Base-by-base conservation (phyloP, 2,113 vertebrate species). In the Barnardius zonarius region DNA sequence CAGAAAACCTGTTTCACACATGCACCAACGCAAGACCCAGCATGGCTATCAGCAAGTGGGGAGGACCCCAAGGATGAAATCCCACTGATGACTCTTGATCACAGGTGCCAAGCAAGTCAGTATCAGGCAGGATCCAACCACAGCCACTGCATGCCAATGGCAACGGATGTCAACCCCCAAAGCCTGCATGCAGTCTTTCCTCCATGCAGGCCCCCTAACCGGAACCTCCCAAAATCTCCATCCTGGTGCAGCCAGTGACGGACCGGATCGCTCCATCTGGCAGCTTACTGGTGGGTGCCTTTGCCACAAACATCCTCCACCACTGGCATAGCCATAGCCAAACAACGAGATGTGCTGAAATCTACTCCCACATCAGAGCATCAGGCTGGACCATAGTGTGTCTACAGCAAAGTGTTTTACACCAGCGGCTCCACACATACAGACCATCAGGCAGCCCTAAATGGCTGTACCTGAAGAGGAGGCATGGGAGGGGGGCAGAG, bases 21-120 rank as follows among this genome's bases (percentile, higher is more conserved):
- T 27, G 51, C 12, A 2, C 33, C 6, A 0, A 18, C 0, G 0
- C 31, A 46, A 0, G 10, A 66, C 44, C 62, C 79, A 57, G 61
- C 5, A 1, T 0, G 1, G 41, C 52, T 1, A 2, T 4, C 28
- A 2, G 3, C 2, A 7, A 73, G 66, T 1, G 0, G 9, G 3
- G 27, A 0, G 7, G 43, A 75, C 27, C 55, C 66, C 52, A 11
- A 4, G 52, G 57, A 78, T 3, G 17, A 75, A 95, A 78, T 23
- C 17, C 43, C 66, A 3, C 73, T 3, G 11, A 69, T 9, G 46
- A 54, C 9, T 75, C 14, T 17, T 2, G 57, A 59, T 59, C 22
- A 59, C 57, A 35, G 22, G 10, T 62, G 46, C 66, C 85, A 62
- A 81, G 37, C 1, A 2, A 66, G 31, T 66, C 68, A 74, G 44